phyloP scores from a whole-genome alignment of 1,140 invertebrate genomes.

The Leptonema lineaticorne region DNA sequence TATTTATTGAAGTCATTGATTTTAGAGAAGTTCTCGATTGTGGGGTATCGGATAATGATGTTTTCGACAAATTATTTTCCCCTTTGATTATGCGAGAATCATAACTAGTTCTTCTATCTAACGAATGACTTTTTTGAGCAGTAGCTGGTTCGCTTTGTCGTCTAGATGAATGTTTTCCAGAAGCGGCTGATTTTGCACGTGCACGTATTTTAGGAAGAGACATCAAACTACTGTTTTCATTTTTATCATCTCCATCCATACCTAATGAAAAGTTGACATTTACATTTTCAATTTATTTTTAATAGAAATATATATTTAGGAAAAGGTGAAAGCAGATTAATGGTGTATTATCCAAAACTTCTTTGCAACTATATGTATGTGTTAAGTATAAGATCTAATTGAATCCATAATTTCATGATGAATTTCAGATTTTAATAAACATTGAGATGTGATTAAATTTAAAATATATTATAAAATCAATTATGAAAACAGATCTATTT shows the following conservation, averaged over 20 bases:
- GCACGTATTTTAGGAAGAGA: slow-evolving; percentile 47
- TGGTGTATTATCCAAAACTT: too few species aligned
- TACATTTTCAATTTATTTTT: too few species aligned
- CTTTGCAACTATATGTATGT: too few species aligned
- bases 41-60: slow-evolving; percentile 45
- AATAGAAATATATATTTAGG: too few species aligned
- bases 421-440: too few species aligned
- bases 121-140: slow-evolving; percentile 41
- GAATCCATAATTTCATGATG: too few species aligned
- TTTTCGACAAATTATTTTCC: slow-evolving; percentile 38
- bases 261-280: slow-evolving; percentile 45
- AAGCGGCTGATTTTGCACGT: slow-evolving; percentile 43
- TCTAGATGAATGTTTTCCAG: slow-evolving; percentile 48
- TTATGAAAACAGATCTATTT: too few species aligned
- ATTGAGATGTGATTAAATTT: too few species aligned
- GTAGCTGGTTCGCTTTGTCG: slow-evolving; percentile 53
- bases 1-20: slow-evolving; percentile 52
- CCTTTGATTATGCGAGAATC: slow-evolving; percentile 38
- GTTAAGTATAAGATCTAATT: too few species aligned
- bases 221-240: slow-evolving; percentile 34
- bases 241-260: slow-evolving; percentile 57
- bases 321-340: too few species aligned
- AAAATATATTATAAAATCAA: too few species aligned
- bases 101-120: slow-evolving; percentile 38
- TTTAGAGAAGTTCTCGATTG: slow-evolving; percentile 50